Evolutionary conservation across 2,797 vertebrate species (phyloP), one percentile per base, ranked within the genome.

Genomic region (Sylvilagus floridanus): DNA sequence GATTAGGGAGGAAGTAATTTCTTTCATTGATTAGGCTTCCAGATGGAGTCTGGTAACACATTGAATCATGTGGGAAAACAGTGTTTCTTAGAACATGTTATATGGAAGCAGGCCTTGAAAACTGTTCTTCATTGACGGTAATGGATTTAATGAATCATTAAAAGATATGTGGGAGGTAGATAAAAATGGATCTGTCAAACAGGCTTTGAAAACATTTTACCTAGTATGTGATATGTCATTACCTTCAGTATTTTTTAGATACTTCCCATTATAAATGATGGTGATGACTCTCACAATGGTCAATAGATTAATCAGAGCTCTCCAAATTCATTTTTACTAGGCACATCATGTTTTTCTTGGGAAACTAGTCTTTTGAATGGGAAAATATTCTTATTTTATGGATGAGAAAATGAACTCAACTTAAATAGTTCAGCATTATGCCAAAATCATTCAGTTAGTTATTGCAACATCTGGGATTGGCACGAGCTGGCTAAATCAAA

Each of bases 61-160:
- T 5, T 54, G 72, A 92, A 66, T 78, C 63, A 35, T n/a, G 26
- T 11, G 11, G 24, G 24, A 87, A 4, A 60, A 32, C 11, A 47
- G 8, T 50, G 12, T 47, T 24, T 78, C 60, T 96, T n/a, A 30
- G 37, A 95, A 88, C 35, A 68, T 35, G 50, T 90, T 32, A 62
- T 63, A 32, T 89, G 79, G 52, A 86, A 86, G 83, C 28, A 37
- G 13, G 21, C 17, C 22, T 71, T n/a, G 35, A 5, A 73, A 76
- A 71, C 21, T 76, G 28, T 72, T 89, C 11, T 52, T 89, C 42
- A 68, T 84, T 81, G 54, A 88, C 0, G 0, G 62, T 16, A 84
- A 84, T 84, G 8, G 35, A 77, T 78, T 91, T 88, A 91, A 76
- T 91, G 68, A 30, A 54, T 77, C 47, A 81, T 84, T 94, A 88